Evolutionary conservation across 2,797 vertebrate species (phyloP).

Genomic region (Phataginus tricuspis): DNA sequence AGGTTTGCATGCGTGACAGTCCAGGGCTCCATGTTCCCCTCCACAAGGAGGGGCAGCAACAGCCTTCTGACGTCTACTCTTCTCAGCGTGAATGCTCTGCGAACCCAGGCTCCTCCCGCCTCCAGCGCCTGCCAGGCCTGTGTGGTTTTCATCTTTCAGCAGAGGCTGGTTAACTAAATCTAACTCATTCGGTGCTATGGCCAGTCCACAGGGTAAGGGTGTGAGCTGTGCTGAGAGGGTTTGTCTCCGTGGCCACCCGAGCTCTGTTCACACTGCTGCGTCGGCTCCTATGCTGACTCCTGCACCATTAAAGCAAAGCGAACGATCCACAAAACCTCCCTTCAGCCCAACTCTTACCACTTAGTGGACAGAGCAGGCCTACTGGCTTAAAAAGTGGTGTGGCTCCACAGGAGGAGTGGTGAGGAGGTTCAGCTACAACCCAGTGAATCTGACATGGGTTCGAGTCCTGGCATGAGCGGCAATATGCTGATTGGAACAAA

Average conservation of each 20-base stretch:
- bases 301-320: not conserved
- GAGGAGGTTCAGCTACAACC: not conserved
- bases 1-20: too few species aligned
- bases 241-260: not conserved
- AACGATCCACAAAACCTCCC: not conserved
- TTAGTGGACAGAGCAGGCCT: not conserved
- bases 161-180: not conserved
- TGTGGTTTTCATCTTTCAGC: not conserved
- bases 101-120: not conserved
- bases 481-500: not conserved
- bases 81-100: accelerated
- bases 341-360: not conserved
- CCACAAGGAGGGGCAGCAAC: too few species aligned
- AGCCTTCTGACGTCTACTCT: not conserved
- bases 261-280: not conserved
- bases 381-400: not conserved
- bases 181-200: accelerated
- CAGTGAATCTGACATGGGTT: accelerated
- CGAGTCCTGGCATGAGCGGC: accelerated
- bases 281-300: not conserved
- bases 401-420: not conserved
- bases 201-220: not conserved
- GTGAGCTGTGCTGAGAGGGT: not conserved
- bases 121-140: not conserved
- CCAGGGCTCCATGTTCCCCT: accelerated